These are phyloP conservation scores for Acanthosepion esculentum DNA, from an alignment of 2,888 invertebrate species.

Conservation along the genomic window DNA sequence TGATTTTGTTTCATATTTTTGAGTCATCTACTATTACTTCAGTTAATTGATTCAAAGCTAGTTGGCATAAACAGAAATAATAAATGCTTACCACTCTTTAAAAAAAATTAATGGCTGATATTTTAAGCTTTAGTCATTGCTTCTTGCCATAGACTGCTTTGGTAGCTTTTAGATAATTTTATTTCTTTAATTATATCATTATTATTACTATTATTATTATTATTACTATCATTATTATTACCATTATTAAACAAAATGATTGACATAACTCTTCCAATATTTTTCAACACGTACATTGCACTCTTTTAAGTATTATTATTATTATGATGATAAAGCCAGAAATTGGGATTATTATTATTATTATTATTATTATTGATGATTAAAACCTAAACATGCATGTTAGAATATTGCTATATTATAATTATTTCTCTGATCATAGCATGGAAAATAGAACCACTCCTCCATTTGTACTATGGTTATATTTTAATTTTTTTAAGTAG, in stretches of 20 bases:
- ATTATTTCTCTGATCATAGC: not conserved
- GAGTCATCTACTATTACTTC: not conserved
- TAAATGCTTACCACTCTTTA: not conserved
- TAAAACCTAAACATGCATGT: not conserved
- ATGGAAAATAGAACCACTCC: not conserved
- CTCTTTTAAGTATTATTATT: too few species aligned
- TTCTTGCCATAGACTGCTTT: not conserved
- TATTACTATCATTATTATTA: not conserved
- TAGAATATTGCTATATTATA: too few species aligned
- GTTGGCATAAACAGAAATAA: not conserved
- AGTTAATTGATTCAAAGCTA: not conserved
- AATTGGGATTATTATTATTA: not conserved
- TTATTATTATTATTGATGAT: not conserved
- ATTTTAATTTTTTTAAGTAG: not conserved
- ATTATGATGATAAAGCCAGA: too few species aligned
- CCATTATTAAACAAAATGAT: too few species aligned
- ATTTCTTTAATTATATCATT: not conserved
- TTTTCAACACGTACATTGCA: too few species aligned
- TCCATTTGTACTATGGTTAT: not conserved
- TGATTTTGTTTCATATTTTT: not conserved
- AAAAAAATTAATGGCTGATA: not conserved
- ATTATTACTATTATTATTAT: not conserved
- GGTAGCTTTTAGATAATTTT: not conserved
- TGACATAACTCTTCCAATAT: too few species aligned
- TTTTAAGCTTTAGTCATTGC: not conserved